Conservation (phyloP, 2,797 vertebrate species). For the Lacerta bilineata region DNA sequence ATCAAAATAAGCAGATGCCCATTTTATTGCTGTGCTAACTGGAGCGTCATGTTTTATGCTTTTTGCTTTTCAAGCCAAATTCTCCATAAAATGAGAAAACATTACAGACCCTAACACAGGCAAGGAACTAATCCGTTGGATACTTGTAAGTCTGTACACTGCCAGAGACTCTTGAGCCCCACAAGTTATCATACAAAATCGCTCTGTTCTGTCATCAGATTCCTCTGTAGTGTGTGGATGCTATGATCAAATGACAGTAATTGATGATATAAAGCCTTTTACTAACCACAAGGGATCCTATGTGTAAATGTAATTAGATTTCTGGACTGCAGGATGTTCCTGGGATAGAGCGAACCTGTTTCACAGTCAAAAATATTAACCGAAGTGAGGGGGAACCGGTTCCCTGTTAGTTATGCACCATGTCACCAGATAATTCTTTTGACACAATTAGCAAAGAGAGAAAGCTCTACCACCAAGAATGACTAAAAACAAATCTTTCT, state of each 20-base stretch:
- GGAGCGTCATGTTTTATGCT: slow-evolving; percentile 7
- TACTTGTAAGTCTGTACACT: neutral
- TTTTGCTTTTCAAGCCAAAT: neutral
- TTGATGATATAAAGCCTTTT: neutral
- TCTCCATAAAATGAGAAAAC: slow-evolving; percentile 27
- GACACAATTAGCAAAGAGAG: slow-evolving; percentile 32
- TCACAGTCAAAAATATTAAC: slow-evolving; percentile 25
- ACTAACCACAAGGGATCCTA: slow-evolving; percentile 1
- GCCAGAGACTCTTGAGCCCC: neutral
- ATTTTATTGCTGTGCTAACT: neutral
- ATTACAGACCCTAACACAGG: neutral
- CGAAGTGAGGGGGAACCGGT: slow-evolving; percentile 37
- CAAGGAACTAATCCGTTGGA: slow-evolving; percentile 17
- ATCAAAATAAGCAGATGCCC: slow-evolving; percentile 32
- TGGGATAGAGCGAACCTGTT: neutral
- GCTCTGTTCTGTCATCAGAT: slow-evolving; percentile 23
- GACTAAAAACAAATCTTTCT: slow-evolving; percentile 41
- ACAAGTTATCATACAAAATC: slow-evolving; percentile 7
- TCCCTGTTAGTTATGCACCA: slow-evolving; percentile 22
- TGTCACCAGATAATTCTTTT: slow-evolving; percentile 48
- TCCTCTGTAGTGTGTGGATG: neutral
- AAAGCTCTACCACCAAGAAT: slow-evolving; percentile 16
- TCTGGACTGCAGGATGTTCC: slow-evolving; percentile 41
- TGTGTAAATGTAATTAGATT: neutral
- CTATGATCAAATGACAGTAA: slow-evolving; percentile 32